Evolutionary conservation across 2,888 invertebrate genomes (phyloP), one percentile per base, ranked within the genome.

Genomic region (Leptopilina drosophilae): DNA sequence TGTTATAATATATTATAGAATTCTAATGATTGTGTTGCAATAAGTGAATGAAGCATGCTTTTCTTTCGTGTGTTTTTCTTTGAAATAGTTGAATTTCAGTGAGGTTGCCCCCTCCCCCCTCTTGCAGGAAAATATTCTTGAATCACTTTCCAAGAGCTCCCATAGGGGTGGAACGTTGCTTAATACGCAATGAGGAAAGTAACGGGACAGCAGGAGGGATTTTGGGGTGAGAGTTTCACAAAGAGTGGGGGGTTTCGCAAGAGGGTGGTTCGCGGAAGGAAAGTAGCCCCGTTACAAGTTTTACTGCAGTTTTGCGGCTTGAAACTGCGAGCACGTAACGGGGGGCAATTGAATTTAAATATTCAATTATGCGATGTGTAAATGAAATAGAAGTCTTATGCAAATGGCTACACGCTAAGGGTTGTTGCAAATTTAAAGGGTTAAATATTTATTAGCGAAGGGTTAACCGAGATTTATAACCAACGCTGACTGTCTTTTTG

Each of bases 361-460:
- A 91, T 92, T 92, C 92, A 90, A 91, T 92, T 92, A 93, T 92
- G 92, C 92, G 92, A 92, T 92, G 92, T 93, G 93, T 92, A 93
- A 93, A 93, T 93, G 92, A 92, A 93, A 93, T 93, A 92, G 92
- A 92, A 92, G 92, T 92, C 92, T 92, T 92, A 93, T 93, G 93
- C 92, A 92, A 93, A 93, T 93, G 88, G 89, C 87, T 89, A 89
- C 90, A 91, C 87, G 91, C 90, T 89, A 90, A 90, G 91, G 91
- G 91, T 90, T 90, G 91, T 91, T 91, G 91, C 91, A 91, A 91
- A 91, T 91, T 91, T 91, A 91, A 91, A 91, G 91, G 91, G 91
- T 91, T 91, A 91, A 91, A 91, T 91, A 91, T 91, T 91, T 91
- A 91, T 91, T 91, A 91, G 91, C 88, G 84, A 87, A 88, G 90